Evolutionary conservation across 1,140 invertebrate genomes (phyloP), one percentile per base, ranked within the genome.

Genomic region (Magallana ariakensis): DNA sequence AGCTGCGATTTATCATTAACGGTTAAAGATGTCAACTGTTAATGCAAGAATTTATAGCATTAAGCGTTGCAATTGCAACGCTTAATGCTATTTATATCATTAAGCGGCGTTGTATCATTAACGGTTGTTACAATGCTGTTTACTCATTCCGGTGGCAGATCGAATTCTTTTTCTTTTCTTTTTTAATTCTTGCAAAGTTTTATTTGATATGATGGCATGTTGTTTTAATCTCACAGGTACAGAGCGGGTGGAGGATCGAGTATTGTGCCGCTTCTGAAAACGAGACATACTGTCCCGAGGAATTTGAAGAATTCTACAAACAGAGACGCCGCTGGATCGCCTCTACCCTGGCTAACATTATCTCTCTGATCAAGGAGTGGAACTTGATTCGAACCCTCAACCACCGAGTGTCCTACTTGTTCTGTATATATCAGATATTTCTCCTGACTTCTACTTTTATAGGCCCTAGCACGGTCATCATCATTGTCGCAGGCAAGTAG

Each of bases 201-300:
- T 46, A 46, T 5, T 4, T 46, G 33, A 46, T 46, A 4, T 46
- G 2, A 46, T 46, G 33, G 33, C 33, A 46, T 46, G 33, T 46
- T 46, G 33, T 46, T 2, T 46, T 46, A 1, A 46, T 46, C 33
- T 46, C 5, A 46, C 60, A 96, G 83, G 94, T 96, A 0, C 96
- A 96, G 90, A 93, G 95, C 88, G 96, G 96, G 1, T 96, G 96
- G 92, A 92, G 96, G 58, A 96, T 96, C 0, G 96, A 96, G 88
- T 96, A 96, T 92, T 96, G 95, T 88, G 96, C 96, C 0, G 96
- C 96, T 1, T 95, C 95, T 5, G 96, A 96, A 91, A 96, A 96
- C 80, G 95, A 95, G 86, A 96, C 96, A 3, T 95, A 96, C 91
- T 96, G 95, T 85, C 96, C 96, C 0, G 95, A 96, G 93, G 94